Evolutionary conservation across 30 jellyfish, hydroid and myxozoan genomes (phyloP), one percentile per base, ranked within the genome.

Genomic region (Hydractinia echinata): DNA sequence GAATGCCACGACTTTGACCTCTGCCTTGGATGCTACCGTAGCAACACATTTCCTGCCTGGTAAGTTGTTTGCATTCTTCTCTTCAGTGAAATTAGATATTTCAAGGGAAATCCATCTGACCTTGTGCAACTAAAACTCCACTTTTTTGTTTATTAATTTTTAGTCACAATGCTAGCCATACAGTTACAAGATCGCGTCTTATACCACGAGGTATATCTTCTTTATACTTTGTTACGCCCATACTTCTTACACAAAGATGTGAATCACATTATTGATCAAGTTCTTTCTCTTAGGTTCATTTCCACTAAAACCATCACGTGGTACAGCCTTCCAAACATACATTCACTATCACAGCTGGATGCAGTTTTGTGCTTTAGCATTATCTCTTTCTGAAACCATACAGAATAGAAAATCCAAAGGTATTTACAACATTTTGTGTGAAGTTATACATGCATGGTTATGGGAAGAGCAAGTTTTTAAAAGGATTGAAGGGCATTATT

Each of bases 261-360:
- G 51, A 67, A 67, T 20, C 11, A 10, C 19, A 48, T 15, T 67
- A 13, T 13, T 21, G 19, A 1, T 67, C 78, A 13, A 0, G 78
- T 6, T 53, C 86, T 11, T 82, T 48, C 15, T 14, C 52, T 51
- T 51, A 72, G 95, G 89, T 58, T 83, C 82, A 49, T 76, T 86
- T 8, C 83, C 79, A 14, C 48, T 83, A 10, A 72, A 68, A 66
- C 79, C 96, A 20, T 82, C 84, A 39, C 72, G 66, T 16, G 83
- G 83, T 10, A 67, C 87, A 49, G 77, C 84, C 69, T 70, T 90
- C 82, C 86, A 68, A 64, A 60, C 95, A 4, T 90, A 90, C 85
- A 89, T 85, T 4, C 97, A 90, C 77, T 89, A 82, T 66, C 86
- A 85, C 89, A 85, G 95, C 78, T 90, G 97, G 97, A 80, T 90